Base-by-base conservation (phyloP, 1,140 invertebrate species). In the Orchestia grillus region DNA sequence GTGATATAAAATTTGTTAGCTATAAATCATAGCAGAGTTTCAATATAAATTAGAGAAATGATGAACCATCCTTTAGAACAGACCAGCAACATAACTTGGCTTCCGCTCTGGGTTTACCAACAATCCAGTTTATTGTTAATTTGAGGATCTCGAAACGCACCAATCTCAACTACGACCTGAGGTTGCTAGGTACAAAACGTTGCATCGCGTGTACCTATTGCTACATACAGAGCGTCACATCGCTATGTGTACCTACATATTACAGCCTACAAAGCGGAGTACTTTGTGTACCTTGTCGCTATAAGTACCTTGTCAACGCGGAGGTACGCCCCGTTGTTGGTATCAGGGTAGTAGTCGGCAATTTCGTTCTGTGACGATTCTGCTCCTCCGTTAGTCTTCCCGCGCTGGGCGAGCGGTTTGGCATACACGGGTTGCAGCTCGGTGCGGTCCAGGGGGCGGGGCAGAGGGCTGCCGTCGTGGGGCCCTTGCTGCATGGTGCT, bases 251-350 rank as follows among this genome's bases (percentile, higher is more conserved):
- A n/a, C n/a, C n/a, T n/a, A n/a, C n/a, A n/a, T n/a, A n/a, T n/a
- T n/a, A n/a, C n/a, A n/a, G 19, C 47, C 47, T 19, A 87, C 87
- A 15, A 87, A 87, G 87, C 36, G 8, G 87, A 15, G 87, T 87
- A 87, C 6, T 15, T 6, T 8, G 47, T 8, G 6, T 53, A 53
- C 6, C 19, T 6, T 8, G 47, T 53, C 6, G 19, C 47, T 53
- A 53, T 53, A 53, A 53, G 47, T 43, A 94, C 92, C 92, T 94
- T 94, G 36, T 94, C 92, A n/a, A 94, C 92, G 6, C 92, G 6
- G 6, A 94, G 92, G 92, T 94, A 94, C 45, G 92, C 92, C 36
- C 44, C 44, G 92, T 94, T 94, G 92, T 47, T 94, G 92, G 92
- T 47, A 44, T 94, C 92, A 0, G 92, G 92, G 92, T 94, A 94